Base-by-base conservation (phyloP, 1,140 invertebrate species). In the Bombus turneri region DNA sequence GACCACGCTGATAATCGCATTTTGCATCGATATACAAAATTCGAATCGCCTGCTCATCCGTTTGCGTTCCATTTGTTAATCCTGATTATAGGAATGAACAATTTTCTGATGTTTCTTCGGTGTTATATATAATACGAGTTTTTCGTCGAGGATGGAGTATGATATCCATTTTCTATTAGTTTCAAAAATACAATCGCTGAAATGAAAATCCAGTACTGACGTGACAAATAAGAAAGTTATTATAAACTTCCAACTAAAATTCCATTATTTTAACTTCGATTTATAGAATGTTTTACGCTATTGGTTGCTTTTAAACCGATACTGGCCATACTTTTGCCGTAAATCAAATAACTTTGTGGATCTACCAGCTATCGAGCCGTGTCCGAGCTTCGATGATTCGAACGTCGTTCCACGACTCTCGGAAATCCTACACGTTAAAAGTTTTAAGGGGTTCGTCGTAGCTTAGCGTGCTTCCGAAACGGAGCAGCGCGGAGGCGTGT, bases 1-100 rank as follows among this genome's bases (percentile, higher is more conserved):
- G 62, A 82, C 86, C 72, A 64, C 69, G 41, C 59, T 72, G 86
- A 91, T 91, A 91, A 91, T 91, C 89, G 88, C 83, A 89, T 91
- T 91, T 89, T 81, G 73, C 68, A 75, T 64, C 41, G 73, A 75
- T 86, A 75, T 68, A 69, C 41, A 34, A 22, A 78, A 74, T 66
- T 86, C 62, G 68, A 86, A 83, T 80, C 34, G 43, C 5, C 18
- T 15, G n/a, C 0, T 41, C 28, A 18, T 41, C 31, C 34, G 41
- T 15, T 15, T 31, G 12, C 12, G 18, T 53, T 53, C 18, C 47
- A 53, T 53, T 53, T 53, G 47, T 53, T 22, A 22, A 53, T 22
- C 18, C 18, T 53, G 47, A 13, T 62, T 10, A n/a, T 0, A 62
- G 59, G n/a, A 12, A 1, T 1, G 28, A 13, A 62, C 28, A 62